Evolutionary conservation across 2,888 invertebrate genomes (phyloP), one percentile per base, ranked within the genome.

Genomic region (Eristalis arbustorum): DNA sequence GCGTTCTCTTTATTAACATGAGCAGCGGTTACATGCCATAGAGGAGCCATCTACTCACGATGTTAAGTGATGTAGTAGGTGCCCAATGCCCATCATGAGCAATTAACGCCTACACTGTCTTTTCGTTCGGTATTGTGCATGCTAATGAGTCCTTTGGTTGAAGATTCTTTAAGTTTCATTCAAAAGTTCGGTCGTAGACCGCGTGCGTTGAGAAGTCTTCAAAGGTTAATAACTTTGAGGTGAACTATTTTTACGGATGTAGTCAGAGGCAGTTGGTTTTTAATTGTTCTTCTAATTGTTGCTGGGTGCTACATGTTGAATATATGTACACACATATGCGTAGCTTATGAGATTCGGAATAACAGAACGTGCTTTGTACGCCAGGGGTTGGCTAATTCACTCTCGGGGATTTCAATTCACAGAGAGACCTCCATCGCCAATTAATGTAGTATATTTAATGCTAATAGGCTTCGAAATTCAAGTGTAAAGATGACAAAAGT

Each of bases 21-120:
- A 10, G 3, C 31, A 49, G 49, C 31, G 13, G n/a, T 64, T 64
- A 49, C 22, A 25, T 13, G 49, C 3, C 49, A 18, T 6, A 8
- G 8, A 49, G 18, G 1, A 10, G 3, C 59, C 25, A 4, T 25
- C 59, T 59, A 13, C 59, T 59, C 59, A 22, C 31, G 40, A 18
- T 62, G 13, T 62, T 31, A 64, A 57, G 74, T 66, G 37, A n/a
- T 57, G 37, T 66, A 56, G 66, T 40, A 74, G 66, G 23, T 61
- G 28, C 40, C 22, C 59, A 31, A n/a, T 61, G 28, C 40, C 22
- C 59, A 31, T 75, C 28, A 61, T 18, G 61, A 61, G 18, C 28
- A 61, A 59, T 67, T 23, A 42, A 75, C 67, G 67, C 75, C 75
- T n/a, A 75, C 75, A 4, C 28, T n/a, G 18, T 31, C 14, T 28